Evolutionary conservation across 2,113 vertebrate species (phyloP).

Genomic region (Heterotis niloticus): DNA sequence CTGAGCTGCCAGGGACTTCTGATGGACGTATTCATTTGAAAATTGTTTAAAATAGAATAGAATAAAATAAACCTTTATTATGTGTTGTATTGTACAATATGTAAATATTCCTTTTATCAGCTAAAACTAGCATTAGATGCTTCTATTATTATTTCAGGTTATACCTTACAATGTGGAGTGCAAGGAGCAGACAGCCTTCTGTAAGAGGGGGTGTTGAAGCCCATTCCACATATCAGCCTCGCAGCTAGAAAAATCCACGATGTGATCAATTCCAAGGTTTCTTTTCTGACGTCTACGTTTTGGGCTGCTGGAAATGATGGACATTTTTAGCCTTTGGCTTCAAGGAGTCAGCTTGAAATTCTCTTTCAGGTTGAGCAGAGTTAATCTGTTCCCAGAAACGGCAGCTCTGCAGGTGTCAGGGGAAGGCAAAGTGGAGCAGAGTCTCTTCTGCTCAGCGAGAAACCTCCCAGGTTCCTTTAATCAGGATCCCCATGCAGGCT

Average conservation of each 20-base stretch:
- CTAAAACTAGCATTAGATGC: no score
- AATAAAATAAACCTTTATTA: no score
- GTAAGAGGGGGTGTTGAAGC: constrained; percentile 45
- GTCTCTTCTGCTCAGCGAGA: constrained; percentile 16
- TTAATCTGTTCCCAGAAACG: constrained; percentile 44
- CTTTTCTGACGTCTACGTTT: constrained; percentile 60
- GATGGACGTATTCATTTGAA: no score
- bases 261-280: constrained; percentile 58
- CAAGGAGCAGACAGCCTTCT: constrained; percentile 44
- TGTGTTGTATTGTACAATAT: no score
- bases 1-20: no score
- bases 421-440: constrained; percentile 21
- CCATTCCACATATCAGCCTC: constrained; percentile 51
- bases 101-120: no score
- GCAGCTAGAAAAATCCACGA: constrained; percentile 51
- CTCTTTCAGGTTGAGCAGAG: constrained; percentile 40
- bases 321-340: constrained; percentile 52
- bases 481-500: constrained; percentile 20
- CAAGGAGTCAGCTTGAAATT: constrained; percentile 55
- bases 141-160: no score
- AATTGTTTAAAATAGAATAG: no score
- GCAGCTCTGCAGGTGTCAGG: constrained; percentile 25
- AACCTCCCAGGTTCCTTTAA: constrained; percentile 22
- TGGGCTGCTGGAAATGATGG: constrained; percentile 55
- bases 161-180: no score